Evolutionary conservation across 2,797 vertebrate genomes (phyloP).

Genomic region (Dermochelys coriacea): DNA sequence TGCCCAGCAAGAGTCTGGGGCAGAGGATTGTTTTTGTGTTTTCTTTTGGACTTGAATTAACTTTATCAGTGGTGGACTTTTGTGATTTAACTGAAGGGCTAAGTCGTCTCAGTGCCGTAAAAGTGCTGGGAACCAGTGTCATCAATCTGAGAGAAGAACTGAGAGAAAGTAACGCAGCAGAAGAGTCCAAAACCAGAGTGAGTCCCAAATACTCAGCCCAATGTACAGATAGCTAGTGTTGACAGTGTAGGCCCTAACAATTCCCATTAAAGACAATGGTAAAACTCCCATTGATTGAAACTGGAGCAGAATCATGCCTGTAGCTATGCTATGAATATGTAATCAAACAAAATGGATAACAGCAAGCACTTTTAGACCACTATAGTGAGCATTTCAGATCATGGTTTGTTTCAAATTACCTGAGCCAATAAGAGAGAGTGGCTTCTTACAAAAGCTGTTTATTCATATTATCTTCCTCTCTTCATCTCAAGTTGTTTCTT

Average conservation of each 20-base stretch:
- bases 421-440: not conserved
- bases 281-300: not conserved
- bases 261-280: not conserved
- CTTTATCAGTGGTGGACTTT: not conserved
- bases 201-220: not conserved
- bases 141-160: not conserved
- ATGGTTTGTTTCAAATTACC: not conserved
- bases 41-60: not conserved
- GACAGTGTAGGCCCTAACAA: not conserved
- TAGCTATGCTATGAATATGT: not conserved
- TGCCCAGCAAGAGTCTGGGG: not conserved
- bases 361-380: not conserved
- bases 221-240: not conserved
- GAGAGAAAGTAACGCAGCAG: not conserved
- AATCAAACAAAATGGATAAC: conserved; percentile 14
- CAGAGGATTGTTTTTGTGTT: fast-evolving
- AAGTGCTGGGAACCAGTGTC: not conserved
- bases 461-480: not conserved
- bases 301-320: not conserved
- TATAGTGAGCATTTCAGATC: not conserved
- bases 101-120: not conserved
- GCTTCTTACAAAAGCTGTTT: not conserved
- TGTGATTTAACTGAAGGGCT: not conserved
- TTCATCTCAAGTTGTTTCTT: not conserved
- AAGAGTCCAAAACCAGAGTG: not conserved